phyloP scores from a whole-genome alignment of 2,888 invertebrate species.

The Leucophenga montana region DNA sequence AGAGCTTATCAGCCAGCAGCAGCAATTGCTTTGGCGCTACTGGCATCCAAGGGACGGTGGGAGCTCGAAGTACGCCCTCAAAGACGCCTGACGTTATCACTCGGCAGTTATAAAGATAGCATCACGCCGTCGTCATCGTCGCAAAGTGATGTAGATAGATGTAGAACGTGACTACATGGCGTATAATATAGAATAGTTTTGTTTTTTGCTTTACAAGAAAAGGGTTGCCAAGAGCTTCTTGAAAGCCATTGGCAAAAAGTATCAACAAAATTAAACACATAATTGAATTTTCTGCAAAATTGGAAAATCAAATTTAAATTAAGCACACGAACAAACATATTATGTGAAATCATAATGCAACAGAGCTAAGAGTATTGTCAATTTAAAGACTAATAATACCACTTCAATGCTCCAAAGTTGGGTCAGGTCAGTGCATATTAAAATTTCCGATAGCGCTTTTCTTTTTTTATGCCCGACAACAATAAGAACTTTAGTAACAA shows the following conservation, averaged over 20 bases:
- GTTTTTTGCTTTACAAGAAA: no score
- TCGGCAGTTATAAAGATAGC: slow-evolving; percentile 18
- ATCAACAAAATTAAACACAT: background rate
- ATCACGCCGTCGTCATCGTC: slow-evolving; percentile 1
- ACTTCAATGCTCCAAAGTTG: background rate
- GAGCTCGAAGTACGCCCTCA: background rate
- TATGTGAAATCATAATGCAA: no score
- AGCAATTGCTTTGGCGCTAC: background rate
- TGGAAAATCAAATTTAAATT: background rate
- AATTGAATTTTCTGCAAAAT: background rate
- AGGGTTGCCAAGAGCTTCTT: no score
- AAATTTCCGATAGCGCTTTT: background rate
- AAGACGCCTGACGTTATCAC: slow-evolving; percentile 18
- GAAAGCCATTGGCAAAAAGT: no score
- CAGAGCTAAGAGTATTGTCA: no score
- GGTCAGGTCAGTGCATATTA: slow-evolving; percentile 19
- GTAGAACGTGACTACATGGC: slow-evolving; percentile 16
- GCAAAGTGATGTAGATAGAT: slow-evolving; percentile 13
- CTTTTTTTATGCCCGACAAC: slow-evolving; percentile 2
- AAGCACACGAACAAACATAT: background rate
- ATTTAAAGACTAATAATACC: no score
- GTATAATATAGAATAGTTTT: no score
- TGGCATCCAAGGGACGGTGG: background rate
- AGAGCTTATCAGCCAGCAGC: background rate
- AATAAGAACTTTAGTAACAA: background rate